A percentile compares a stretch with the other conserved stretches of the same genome.
Conservation (phyloP, 2,797 vertebrate genomes). For the Microctenopoma stevenorrisi region DNA sequence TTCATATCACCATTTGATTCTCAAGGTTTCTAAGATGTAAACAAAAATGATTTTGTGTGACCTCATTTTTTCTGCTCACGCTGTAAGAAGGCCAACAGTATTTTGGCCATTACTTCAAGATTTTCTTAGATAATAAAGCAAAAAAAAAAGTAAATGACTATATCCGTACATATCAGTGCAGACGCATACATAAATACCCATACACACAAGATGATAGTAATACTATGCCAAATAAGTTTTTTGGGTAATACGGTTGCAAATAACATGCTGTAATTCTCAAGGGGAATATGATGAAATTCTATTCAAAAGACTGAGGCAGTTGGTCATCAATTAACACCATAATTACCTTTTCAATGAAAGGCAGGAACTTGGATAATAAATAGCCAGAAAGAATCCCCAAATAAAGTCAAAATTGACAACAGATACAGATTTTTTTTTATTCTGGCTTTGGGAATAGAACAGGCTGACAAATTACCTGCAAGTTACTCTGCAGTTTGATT, state of each 20-base stretch:
- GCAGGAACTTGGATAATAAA: not conserved
- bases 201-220: not conserved
- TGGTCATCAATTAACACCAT: no score
- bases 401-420: no score
- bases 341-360: not conserved
- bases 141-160: not conserved
- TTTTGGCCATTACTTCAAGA: not conserved
- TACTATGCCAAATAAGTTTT: not conserved
- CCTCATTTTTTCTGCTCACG: not conserved
- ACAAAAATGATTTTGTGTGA: slow-evolving; percentile 6
- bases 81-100: not conserved
- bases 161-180: not conserved
- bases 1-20: slow-evolving; percentile 25
- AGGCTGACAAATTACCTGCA: not conserved
- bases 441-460: not conserved
- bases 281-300: no score
- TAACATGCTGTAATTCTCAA: not conserved
- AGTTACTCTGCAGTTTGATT: not conserved
- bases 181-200: no score
- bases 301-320: no score
- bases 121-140: not conserved
- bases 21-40: slow-evolving; percentile 16
- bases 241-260: not conserved
- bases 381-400: not conserved
- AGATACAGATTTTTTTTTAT: no score